Evolutionary conservation across 2,113 vertebrate genomes (phyloP).

Genomic region (Dipodomys ordii): DNA sequence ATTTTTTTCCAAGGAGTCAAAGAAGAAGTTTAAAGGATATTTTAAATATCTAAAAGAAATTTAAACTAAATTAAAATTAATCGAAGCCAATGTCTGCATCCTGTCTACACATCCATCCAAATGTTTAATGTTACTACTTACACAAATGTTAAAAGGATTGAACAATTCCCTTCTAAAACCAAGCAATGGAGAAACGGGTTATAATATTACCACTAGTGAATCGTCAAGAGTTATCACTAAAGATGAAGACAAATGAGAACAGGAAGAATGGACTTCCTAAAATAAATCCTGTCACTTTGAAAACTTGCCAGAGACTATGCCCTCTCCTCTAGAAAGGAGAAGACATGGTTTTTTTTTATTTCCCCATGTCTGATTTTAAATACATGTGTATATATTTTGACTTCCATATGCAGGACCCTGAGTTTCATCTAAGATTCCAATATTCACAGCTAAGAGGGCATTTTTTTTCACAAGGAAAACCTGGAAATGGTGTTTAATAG

Average conservation of each 20-base stretch:
- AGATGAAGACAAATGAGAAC: not conserved
- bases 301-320: not conserved
- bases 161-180: not conserved
- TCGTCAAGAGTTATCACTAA: not conserved
- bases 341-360: not conserved
- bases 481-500: not conserved
- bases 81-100: not conserved
- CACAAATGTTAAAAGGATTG: not conserved
- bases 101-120: not conserved
- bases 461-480: not conserved
- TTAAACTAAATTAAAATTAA: not conserved
- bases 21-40: not conserved
- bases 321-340: not conserved
- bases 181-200: not conserved
- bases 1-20: accelerated
- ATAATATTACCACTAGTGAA: not conserved
- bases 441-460: not conserved
- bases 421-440: not conserved
- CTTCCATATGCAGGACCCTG: not conserved
- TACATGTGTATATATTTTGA: not conserved
- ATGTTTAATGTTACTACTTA: not conserved
- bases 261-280: not conserved
- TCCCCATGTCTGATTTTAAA: not conserved
- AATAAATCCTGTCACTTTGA: not conserved
- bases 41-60: not conserved